Percentiles rank a stretch among this genome's conserved stretches.
phyloP scores from a whole-genome alignment of 2,888 invertebrate species.

The Cataglyphis altisquamis region DNA sequence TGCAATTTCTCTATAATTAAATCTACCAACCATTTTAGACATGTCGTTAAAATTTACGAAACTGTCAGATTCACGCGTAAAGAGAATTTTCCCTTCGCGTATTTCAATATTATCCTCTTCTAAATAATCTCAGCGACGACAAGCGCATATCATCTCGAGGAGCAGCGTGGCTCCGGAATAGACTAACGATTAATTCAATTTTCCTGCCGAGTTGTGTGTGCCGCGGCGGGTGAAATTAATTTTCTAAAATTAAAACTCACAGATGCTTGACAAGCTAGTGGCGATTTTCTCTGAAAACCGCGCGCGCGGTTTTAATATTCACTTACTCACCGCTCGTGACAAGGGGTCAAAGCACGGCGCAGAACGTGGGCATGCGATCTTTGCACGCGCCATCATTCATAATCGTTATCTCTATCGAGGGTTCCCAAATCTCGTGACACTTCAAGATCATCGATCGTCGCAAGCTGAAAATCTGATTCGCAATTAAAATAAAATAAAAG shows the following conservation, averaged over 20 bases:
- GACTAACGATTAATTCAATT: constrained; percentile 45
- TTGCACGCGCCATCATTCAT: constrained; percentile 13
- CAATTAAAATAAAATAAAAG: not conserved
- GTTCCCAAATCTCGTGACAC: not conserved
- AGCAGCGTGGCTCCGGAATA: not conserved
- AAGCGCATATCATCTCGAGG: constrained; percentile 4
- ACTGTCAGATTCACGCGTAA: not conserved
- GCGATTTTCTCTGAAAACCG: constrained; percentile 6
- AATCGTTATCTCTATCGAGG: not conserved
- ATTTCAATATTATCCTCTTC: constrained; percentile 3
- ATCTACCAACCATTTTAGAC: constrained; percentile 9
- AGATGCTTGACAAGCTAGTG: constrained; percentile 14
- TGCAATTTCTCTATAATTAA: constrained; percentile 23
- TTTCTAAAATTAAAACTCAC: constrained; percentile 37
- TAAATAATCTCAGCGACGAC: constrained; percentile 4
- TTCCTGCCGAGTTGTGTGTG: not conserved
- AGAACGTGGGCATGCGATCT: not conserved
- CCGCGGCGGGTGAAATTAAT: constrained; percentile 24
- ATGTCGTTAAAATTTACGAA: constrained; percentile 19
- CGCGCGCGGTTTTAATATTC: constrained; percentile 18
- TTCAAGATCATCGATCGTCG: not conserved
- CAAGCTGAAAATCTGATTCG: not conserved
- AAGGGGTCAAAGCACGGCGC: constrained; percentile 15
- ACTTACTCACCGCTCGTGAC: constrained; percentile 17
- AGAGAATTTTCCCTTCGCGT: not conserved